Base-by-base conservation (phyloP, 2,888 invertebrate genomes). In the Amiota mariae region DNA sequence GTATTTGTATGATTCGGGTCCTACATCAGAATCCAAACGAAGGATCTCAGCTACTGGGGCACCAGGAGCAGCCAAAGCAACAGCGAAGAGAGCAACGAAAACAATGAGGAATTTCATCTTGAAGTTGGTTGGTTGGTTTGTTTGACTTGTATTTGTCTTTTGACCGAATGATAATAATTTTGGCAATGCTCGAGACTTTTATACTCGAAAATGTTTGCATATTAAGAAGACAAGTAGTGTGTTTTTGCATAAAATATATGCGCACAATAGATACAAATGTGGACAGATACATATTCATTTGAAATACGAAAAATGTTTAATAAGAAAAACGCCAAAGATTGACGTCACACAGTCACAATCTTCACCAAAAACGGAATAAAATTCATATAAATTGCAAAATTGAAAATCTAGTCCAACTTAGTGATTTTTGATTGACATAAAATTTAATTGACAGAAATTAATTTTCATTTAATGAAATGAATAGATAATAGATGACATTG, bases 1-100 rank as follows among this genome's bases (percentile, higher is more conserved):
- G 76, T 18, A 93, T 78, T 89, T 91, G 88, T 93, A 93, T 70
- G 91, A 90, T 78, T 92, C 92, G 46, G 92, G 85, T 75, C 85
- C 91, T 77, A 93, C 93, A 87, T 93, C 92, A 70, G 91, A 90
- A 13, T 87, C 86, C 20, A 77, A 81, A 49, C 83, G 86, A 12
- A 88, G 56, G 66, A 87, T 84, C 70, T 82, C 78, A 9, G 87
- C 89, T 13, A 73, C 2, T 8, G 24, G 72, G 66, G 80, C 78
- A 61, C 80, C 76, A 56, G 89, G 88, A 18, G 85, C 88, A 18
- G 89, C 88, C 61, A 87, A 77, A 64, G 82, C 80, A 1, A 85
- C 46, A 70, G 87, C 87, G 74, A 88, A 81, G 56, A 89, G 75
- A 72, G 81, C 87, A 72, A 88, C 86, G 36, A 36, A 36, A 48